Percentiles rank a stretch among this genome's conserved stretches.
Evolutionary conservation across 2,888 invertebrate genomes (phyloP).

Genomic region (Cenopis cana): DNA sequence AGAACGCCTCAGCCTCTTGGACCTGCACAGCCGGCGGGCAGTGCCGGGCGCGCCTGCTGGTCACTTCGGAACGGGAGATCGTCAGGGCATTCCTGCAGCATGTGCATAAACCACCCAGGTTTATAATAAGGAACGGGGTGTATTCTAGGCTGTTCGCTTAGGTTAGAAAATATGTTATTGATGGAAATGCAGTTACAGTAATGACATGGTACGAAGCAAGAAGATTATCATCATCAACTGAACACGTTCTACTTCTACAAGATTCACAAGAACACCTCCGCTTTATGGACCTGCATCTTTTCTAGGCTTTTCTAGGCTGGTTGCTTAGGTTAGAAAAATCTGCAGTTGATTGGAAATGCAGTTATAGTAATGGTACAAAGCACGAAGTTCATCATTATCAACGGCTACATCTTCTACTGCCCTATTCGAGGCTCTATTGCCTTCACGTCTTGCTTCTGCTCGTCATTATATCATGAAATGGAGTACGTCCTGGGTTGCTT

Average conservation of each 20-base stretch:
- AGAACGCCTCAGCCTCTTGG: constrained; percentile 26
- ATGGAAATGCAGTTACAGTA: background rate
- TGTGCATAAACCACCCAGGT: constrained; percentile 29
- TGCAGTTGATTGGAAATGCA: background rate
- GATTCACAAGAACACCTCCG: too few relatives aligned
- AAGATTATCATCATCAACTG: background rate
- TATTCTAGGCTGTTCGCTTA: constrained; percentile 23
- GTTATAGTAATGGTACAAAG: background rate
- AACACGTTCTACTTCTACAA: background rate
- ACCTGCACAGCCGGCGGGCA: constrained; percentile 37
- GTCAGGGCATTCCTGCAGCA: constrained; percentile 18
- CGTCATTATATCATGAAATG: too few relatives aligned
- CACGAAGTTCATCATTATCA: background rate
- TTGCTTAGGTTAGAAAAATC: background rate
- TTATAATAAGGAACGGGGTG: constrained; percentile 37
- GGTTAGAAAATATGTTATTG: background rate
- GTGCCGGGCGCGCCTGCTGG: constrained; percentile 49
- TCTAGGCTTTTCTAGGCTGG: constrained; percentile 18
- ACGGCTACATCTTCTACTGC: background rate
- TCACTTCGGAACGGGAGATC: constrained; percentile 25
- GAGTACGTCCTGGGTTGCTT: too few relatives aligned
- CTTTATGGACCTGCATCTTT: too few relatives aligned
- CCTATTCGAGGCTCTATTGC: background rate
- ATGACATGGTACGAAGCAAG: background rate
- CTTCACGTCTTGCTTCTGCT: background rate